A percentile compares a stretch with the other conserved stretches of the same genome.
Evolutionary conservation across 2,797 vertebrate genomes (phyloP).

Genomic region (Anguilla megastoma): DNA sequence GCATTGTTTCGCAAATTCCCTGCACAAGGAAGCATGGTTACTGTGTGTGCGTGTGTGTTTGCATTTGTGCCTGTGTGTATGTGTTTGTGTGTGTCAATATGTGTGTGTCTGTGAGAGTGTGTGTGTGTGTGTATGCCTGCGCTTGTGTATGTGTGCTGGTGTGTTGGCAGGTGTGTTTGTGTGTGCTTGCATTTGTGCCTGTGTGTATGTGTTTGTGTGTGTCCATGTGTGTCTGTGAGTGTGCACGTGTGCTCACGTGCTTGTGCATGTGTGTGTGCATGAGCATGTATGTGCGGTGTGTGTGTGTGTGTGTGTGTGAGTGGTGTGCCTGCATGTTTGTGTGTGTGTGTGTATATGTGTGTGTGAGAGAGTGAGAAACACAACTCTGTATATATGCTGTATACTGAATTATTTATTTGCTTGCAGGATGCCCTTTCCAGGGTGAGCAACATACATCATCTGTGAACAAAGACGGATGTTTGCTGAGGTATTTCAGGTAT

Average conservation of each 20-base stretch:
- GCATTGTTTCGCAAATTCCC: not conserved
- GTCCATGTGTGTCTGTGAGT: not conserved
- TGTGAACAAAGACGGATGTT: not conserved
- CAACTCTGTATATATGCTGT: not conserved
- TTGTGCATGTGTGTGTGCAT: too few relatives aligned
- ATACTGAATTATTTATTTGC: not conserved
- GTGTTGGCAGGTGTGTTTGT: too few relatives aligned
- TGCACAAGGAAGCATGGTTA: not conserved
- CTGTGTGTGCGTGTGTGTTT: too few relatives aligned
- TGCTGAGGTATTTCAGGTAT: not conserved
- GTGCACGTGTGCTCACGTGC: not conserved
- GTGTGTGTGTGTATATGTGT: too few relatives aligned
- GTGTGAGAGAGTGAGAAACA: not conserved
- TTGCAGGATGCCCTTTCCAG: not conserved
- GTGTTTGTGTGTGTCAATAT: too few relatives aligned
- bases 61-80: too few relatives aligned
- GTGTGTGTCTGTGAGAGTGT: not conserved
- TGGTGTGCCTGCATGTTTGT: too few relatives aligned
- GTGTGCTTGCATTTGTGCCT: too few relatives aligned
- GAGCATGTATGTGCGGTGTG: too few relatives aligned
- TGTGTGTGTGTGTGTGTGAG: too few relatives aligned
- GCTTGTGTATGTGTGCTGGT: too few relatives aligned
- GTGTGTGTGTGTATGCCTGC: not conserved
- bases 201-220: too few relatives aligned
- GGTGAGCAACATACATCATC: not conserved